Evolutionary conservation across 2,113 vertebrate species (phyloP).

Genomic region (Hippocampus zosterae): DNA sequence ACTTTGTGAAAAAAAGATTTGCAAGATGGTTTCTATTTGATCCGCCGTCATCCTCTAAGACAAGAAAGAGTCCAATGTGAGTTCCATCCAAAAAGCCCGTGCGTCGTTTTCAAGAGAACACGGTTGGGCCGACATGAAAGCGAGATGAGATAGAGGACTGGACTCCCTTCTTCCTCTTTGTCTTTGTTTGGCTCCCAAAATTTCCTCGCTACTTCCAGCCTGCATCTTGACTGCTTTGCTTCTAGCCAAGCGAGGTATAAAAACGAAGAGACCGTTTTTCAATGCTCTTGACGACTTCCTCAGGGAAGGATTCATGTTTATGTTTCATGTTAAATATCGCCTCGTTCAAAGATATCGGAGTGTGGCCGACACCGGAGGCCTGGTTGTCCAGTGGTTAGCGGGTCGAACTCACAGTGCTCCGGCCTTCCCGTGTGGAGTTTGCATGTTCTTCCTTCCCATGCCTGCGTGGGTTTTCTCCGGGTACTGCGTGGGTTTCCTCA

Average conservation of each 20-base stretch:
- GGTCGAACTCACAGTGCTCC: too few relatives aligned
- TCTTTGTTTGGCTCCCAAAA: background rate
- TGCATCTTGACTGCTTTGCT: constrained; percentile 18
- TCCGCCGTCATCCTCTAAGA: background rate
- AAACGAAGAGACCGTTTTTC: constrained; percentile 1
- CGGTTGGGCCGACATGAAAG: background rate
- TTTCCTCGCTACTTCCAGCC: constrained; percentile 1
- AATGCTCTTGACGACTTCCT: background rate
- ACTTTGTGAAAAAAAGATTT: constrained; percentile 28
- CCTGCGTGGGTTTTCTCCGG: too few relatives aligned
- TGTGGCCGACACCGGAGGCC: too few relatives aligned
- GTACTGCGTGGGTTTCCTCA: too few relatives aligned
- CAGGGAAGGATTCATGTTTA: background rate
- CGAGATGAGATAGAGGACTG: background rate
- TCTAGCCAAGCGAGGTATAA: constrained; percentile 8
- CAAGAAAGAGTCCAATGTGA: background rate
- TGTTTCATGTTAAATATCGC: too few relatives aligned
- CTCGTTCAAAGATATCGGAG: too few relatives aligned
- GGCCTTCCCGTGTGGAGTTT: too few relatives aligned
- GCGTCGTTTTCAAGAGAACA: background rate
- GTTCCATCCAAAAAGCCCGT: constrained; percentile 1
- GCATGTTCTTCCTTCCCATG: too few relatives aligned
- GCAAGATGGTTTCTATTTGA: constrained; percentile 3
- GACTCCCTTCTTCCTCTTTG: too few relatives aligned
- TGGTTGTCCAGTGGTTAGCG: too few relatives aligned